phyloP scores from a whole-genome alignment of 2,888 invertebrate species.

The Diploptera punctata region DNA sequence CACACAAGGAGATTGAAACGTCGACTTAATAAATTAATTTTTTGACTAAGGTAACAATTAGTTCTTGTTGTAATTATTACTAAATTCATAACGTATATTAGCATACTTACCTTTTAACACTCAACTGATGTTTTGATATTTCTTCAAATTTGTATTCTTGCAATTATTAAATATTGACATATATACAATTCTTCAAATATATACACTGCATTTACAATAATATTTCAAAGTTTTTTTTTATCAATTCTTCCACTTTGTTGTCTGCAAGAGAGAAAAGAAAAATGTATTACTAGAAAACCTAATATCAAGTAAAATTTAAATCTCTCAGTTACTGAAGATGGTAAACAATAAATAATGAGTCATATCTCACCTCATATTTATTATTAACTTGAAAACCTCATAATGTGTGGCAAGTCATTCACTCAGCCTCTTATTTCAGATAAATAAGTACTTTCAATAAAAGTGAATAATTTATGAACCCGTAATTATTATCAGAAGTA shows the following conservation, averaged over 20 bases:
- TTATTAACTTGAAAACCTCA: neutral
- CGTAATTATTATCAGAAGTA: no score
- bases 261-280: conserved; percentile 25
- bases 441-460: no score
- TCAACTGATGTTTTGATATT: neutral
- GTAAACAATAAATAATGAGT: no score
- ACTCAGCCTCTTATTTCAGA: no score
- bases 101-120: neutral
- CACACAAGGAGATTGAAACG: no score
- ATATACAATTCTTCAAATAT: neutral
- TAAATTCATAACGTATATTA: neutral
- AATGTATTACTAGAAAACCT: neutral
- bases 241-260: conserved; percentile 32
- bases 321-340: neutral
- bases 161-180: neutral
- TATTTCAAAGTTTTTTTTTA: neutral
- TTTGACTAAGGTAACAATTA: no score
- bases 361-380: no score
- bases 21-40: no score
- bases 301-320: neutral
- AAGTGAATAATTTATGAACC: no score
- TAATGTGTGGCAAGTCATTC: no score
- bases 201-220: neutral
- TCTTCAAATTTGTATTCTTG: neutral
- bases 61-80: no score